Evolutionary conservation across 2,113 vertebrate species (phyloP).

Genomic region (Phyllopteryx taeniolatus): DNA sequence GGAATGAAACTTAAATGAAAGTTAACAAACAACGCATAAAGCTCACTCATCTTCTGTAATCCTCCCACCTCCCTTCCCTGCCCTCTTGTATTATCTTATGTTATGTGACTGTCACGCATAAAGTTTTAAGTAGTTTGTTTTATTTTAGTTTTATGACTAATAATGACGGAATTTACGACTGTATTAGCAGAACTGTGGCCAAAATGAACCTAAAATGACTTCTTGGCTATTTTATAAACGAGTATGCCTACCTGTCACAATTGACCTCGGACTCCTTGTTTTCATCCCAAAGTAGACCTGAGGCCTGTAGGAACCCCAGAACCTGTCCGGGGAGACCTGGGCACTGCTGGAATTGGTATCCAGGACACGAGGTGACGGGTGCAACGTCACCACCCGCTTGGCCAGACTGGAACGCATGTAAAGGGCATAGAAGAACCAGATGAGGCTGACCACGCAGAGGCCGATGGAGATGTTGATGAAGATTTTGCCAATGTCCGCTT

Average conservation of each 20-base stretch:
- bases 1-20: too few species aligned
- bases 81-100: too few species aligned
- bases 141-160: too few species aligned
- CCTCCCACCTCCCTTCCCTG: too few species aligned
- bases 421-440: slow-evolving; percentile 74
- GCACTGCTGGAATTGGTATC: slow-evolving; percentile 75
- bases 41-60: too few species aligned
- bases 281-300: slow-evolving; percentile 97
- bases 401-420: slow-evolving; percentile 75
- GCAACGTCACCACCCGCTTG: slow-evolving; percentile 76
- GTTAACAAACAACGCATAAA: too few species aligned
- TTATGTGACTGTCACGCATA: too few species aligned
- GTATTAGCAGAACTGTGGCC: too few species aligned
- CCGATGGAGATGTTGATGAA: slow-evolving; percentile 81
- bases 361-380: slow-evolving; percentile 75
- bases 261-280: slow-evolving; percentile 82
- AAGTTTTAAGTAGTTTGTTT: too few species aligned
- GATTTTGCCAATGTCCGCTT: slow-evolving; percentile 73
- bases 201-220: too few species aligned
- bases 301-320: slow-evolving; percentile 93
- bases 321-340: slow-evolving; percentile 73
- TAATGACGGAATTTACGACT: too few species aligned
- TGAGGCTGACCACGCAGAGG: slow-evolving; percentile 76
- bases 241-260: slow-evolving; percentile 79
- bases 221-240: too few species aligned